These are phyloP conservation scores for Marcusenius ussheri DNA, from an alignment of 2,113 vertebrate genomes.

Conservation along the genomic window DNA sequence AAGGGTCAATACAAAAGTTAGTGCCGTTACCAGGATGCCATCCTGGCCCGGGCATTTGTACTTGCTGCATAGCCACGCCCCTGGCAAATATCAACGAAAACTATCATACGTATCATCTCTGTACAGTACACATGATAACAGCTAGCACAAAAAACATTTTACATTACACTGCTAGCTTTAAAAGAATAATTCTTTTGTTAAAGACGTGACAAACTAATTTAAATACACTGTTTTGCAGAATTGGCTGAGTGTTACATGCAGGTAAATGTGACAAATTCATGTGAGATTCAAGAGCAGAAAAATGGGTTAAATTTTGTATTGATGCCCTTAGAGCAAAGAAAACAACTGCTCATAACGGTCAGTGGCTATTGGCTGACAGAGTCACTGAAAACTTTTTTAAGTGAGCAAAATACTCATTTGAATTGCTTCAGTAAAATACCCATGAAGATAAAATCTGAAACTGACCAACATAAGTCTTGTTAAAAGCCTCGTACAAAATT, in stretches of 20 bases:
- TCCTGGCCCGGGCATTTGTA: not conserved
- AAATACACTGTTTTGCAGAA: not conserved
- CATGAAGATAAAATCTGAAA: not conserved
- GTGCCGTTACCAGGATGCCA: not conserved
- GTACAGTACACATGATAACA: not conserved
- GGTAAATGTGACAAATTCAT: not conserved
- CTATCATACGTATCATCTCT: not conserved
- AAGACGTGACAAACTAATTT: not conserved
- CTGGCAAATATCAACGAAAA: not conserved
- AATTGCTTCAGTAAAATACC: not conserved
- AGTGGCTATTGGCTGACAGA: not conserved
- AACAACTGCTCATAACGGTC: not conserved
- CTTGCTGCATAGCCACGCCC: not conserved
- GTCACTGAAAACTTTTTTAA: not conserved
- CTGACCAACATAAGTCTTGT: not conserved
- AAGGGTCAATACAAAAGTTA: not conserved
- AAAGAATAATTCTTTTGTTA: not conserved
- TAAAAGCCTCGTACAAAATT: not conserved
- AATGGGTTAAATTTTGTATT: not conserved
- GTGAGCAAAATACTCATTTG: not conserved
- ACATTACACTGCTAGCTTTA: not conserved
- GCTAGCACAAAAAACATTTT: not conserved
- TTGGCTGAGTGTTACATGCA: not conserved
- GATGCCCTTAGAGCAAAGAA: not conserved
- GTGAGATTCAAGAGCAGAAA: not conserved